phyloP scores from a whole-genome alignment of 2,797 vertebrate species.

The Sarcoramphus papa region DNA sequence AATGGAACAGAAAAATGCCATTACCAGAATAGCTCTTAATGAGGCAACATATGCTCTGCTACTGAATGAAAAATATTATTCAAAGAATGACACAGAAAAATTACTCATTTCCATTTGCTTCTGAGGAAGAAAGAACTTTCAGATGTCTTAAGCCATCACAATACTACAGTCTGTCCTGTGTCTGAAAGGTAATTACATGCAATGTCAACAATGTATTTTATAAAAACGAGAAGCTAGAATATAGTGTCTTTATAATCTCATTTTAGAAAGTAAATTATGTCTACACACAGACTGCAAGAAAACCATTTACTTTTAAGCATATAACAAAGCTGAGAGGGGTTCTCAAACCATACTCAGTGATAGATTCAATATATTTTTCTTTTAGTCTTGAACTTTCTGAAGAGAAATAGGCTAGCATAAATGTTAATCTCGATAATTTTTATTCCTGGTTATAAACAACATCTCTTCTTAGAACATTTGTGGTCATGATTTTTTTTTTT shows the following conservation, averaged over 20 bases:
- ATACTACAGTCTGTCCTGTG: background rate
- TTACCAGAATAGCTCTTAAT: background rate
- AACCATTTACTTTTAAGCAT: background rate
- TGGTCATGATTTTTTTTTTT: background rate
- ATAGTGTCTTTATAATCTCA: background rate
- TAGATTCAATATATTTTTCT: background rate
- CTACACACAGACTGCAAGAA: background rate
- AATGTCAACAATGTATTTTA: background rate
- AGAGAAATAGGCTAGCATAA: background rate
- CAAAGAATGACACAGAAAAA: background rate
- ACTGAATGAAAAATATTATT: background rate
- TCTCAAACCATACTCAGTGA: background rate
- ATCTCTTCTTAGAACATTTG: background rate
- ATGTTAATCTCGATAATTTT: background rate
- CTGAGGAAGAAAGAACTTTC: background rate
- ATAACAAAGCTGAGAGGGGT: background rate
- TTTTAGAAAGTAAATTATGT: background rate
- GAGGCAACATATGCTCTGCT: background rate
- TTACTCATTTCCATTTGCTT: background rate
- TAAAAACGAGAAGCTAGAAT: background rate
- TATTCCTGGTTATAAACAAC: background rate
- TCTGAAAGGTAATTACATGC: background rate
- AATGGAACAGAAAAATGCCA: background rate
- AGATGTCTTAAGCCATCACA: background rate
- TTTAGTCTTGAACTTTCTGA: background rate